Conservation (phyloP, 92 coral and sea anemone species). For the Parazoanthus darwini region DNA sequence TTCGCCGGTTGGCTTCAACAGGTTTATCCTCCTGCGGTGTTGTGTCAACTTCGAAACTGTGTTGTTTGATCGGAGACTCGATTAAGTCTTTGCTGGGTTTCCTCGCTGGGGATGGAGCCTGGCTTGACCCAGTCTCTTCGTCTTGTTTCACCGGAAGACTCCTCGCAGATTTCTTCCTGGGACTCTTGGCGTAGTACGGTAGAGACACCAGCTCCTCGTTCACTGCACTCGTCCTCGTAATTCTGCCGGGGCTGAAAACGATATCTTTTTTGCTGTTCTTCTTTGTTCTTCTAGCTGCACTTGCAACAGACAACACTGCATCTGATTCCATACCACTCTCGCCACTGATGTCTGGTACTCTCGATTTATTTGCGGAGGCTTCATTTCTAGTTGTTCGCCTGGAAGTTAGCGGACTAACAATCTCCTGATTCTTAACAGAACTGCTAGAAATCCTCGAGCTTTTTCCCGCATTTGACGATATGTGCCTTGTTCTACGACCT, state of each 20-base stretch:
- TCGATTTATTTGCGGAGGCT: neutral
- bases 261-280: neutral
- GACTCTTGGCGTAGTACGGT: conserved; percentile 35
- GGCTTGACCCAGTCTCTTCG: neutral
- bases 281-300: conserved; percentile 18
- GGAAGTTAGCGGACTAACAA: neutral
- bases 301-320: neutral
- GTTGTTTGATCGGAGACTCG: neutral
- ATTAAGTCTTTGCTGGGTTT: neutral
- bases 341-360: neutral
- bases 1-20: conserved; percentile 15
- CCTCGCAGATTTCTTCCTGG: conserved; percentile 1
- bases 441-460: neutral
- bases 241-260: conserved; percentile 6
- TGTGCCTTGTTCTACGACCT: neutral
- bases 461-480: neutral
- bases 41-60: neutral
- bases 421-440: neutral
- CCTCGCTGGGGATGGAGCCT: neutral
- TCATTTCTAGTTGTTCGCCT: neutral
- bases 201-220: conserved; percentile 26
- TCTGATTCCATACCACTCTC: conserved; percentile 5
- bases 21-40: conserved; percentile 1
- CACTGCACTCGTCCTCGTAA: conserved; percentile 2
- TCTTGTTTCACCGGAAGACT: neutral